These are phyloP conservation scores for Notolabrus celidotus DNA, from an alignment of 2,797 vertebrate species.

Conservation along the genomic window DNA sequence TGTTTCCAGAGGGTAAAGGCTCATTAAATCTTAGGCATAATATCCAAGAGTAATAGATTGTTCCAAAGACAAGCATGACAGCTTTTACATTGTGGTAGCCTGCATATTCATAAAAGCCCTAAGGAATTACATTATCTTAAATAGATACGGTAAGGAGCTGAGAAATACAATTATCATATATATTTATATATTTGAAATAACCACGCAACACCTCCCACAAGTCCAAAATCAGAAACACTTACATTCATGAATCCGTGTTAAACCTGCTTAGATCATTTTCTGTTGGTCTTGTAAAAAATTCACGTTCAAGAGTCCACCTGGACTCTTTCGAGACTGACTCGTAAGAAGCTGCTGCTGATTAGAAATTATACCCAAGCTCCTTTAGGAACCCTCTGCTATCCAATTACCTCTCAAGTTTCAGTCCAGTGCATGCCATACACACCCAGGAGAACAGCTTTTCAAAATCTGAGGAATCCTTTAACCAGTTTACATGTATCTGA, in stretches of 20 bases:
- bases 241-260: conserved; percentile 30
- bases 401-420: conserved; percentile 68
- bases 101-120: not conserved
- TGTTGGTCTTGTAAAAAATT: conserved; percentile 50
- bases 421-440: conserved; percentile 40
- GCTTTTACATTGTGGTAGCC: not conserved
- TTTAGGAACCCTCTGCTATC: conserved; percentile 53
- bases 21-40: not conserved
- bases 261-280: conserved; percentile 33
- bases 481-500: conserved; percentile 54
- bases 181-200: not conserved
- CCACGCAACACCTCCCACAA: not conserved
- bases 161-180: not conserved
- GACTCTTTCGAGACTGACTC: conserved; percentile 50
- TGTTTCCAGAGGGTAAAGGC: not conserved
- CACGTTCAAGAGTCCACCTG: conserved; percentile 71
- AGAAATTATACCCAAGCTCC: conserved; percentile 64
- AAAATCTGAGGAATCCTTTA: conserved; percentile 53
- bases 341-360: conserved; percentile 64
- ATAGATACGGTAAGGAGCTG: not conserved
- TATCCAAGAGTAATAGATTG: too few species aligned
- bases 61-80: not conserved
- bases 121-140: not conserved
- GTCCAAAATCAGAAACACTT: conserved; percentile 31
- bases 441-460: conserved; percentile 43